Evolutionary conservation across 2,888 invertebrate genomes (phyloP).

Genomic region (Oscheius sp.): DNA sequence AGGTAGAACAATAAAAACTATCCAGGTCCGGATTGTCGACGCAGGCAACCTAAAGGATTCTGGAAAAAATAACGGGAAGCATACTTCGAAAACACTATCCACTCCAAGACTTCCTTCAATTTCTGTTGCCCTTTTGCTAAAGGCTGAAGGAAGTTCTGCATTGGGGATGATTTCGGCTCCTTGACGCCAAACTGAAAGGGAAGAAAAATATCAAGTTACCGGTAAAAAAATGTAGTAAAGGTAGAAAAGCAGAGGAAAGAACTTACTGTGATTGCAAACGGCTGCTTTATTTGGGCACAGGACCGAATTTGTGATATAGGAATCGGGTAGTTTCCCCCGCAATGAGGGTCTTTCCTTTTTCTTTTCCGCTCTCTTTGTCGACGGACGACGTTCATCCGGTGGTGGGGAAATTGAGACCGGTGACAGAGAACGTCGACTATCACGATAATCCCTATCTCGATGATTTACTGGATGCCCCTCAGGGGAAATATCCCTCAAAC

Average conservation of each 20-base stretch:
- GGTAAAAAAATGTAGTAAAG: neutral
- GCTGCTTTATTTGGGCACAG: neutral
- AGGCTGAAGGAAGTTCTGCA: slow-evolving; percentile 5
- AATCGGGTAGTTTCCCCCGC: neutral
- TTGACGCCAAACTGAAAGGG: slow-evolving; percentile 21
- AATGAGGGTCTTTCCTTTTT: neutral
- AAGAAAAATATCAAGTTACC: no score
- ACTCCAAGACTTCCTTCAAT: slow-evolving; percentile 16
- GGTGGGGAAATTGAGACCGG: neutral
- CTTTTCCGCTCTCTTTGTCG: neutral
- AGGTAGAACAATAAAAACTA: slow-evolving; percentile 20
- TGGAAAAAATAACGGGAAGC: neutral
- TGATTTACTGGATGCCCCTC: neutral
- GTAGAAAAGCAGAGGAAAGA: neutral
- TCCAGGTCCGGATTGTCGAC: slow-evolving; percentile 20
- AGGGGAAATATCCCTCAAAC: neutral
- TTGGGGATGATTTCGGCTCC: slow-evolving; percentile 24
- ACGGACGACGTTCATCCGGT: neutral
- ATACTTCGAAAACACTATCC: slow-evolving; percentile 22
- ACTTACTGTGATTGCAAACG: slow-evolving; percentile 17
- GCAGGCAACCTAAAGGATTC: slow-evolving; percentile 22
- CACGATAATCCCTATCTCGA: no score
- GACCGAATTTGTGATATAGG: neutral
- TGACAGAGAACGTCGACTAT: neutral
- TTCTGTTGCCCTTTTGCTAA: slow-evolving; percentile 1